Conservation (phyloP, 2,797 vertebrate species). For the Etheostoma perlongum region DNA sequence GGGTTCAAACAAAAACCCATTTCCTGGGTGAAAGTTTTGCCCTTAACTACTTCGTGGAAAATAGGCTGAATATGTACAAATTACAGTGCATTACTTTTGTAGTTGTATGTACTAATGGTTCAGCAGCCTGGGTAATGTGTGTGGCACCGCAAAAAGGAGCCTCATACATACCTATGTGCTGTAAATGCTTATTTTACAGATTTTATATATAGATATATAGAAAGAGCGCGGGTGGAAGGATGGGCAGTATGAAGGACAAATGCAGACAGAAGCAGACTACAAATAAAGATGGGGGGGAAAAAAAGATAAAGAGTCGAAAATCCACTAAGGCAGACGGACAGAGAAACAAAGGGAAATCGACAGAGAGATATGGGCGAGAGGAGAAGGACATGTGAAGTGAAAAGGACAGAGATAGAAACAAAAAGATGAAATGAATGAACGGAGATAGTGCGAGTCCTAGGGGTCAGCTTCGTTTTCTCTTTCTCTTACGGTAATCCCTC, state of each 20-base stretch:
- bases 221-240: neutral
- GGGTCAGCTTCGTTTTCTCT: slow-evolving; percentile 51
- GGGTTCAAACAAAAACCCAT: too few relatives aligned
- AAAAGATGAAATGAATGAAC: slow-evolving; percentile 61
- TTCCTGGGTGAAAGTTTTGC: too few relatives aligned
- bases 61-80: too few relatives aligned
- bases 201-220: neutral
- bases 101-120: too few relatives aligned
- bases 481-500: slow-evolving; percentile 69
- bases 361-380: slow-evolving; percentile 31
- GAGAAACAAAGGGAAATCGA: slow-evolving; percentile 44
- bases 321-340: slow-evolving; percentile 30
- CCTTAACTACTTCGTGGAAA: too few relatives aligned
- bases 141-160: slow-evolving; percentile 8
- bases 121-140: too few relatives aligned
- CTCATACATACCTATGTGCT: slow-evolving; percentile 8
- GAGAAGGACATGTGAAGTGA: slow-evolving; percentile 48
- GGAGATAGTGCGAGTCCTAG: slow-evolving; percentile 45
- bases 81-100: too few relatives aligned
- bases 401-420: slow-evolving; percentile 48
- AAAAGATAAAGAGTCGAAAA: slow-evolving; percentile 45
- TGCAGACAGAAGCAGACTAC: slow-evolving; percentile 40
- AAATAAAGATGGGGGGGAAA: slow-evolving; percentile 29
- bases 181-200: neutral
- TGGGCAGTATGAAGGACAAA: slow-evolving; percentile 44